Evolutionary conservation across 2,888 invertebrate genomes (phyloP), one percentile per base, ranked within the genome.

Genomic region (Sinelater perroti): DNA sequence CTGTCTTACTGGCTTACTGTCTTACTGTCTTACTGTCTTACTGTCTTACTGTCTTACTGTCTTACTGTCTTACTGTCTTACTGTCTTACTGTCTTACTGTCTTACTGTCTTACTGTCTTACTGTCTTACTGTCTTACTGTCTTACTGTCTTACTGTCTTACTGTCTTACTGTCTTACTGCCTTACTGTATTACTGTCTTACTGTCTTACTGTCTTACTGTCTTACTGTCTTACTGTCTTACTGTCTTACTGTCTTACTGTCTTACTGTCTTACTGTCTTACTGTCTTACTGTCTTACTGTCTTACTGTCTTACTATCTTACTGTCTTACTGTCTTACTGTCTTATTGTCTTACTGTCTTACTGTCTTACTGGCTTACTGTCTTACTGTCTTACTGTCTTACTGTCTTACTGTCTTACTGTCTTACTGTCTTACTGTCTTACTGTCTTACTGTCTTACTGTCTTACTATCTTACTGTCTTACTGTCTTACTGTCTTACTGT

Each of bases 321-420:
- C n/a, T n/a, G 11, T 31, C 5, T 31, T 10, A 10, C 31, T 31
- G 11, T 31, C 7, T 3, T 10, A 31, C 31, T 31, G 11, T 31
- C 7, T 31, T 10, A 3, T 10, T 31, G 11, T 8, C 7, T 6
- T 10, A 31, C n/a, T 31, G 11, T 6, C 8, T 31, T 10, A 6
- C n/a, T 31, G n/a, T 31, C 31, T 31, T 10, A 31, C 31, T 31
- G 31, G 7, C 31, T 31, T 3, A 31, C 31, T 31, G 11, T 31
- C 8, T 31, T 10, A 31, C 31, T 31, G 11, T 31, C 7, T 31
- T 8, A 31, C n/a, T 3, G 11, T 8, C 5, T 31, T 8, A 31
- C n/a, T 10, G 11, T 31, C 7, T 31, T 6, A 8, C 31, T 31
- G 11, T 31, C 24, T 24, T n/a, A n/a, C n/a, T n/a, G n/a, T n/a